Percentiles rank a stretch among this genome's conserved stretches.
Conservation (phyloP, 2,888 invertebrate species). For the Molorchus minor region DNA sequence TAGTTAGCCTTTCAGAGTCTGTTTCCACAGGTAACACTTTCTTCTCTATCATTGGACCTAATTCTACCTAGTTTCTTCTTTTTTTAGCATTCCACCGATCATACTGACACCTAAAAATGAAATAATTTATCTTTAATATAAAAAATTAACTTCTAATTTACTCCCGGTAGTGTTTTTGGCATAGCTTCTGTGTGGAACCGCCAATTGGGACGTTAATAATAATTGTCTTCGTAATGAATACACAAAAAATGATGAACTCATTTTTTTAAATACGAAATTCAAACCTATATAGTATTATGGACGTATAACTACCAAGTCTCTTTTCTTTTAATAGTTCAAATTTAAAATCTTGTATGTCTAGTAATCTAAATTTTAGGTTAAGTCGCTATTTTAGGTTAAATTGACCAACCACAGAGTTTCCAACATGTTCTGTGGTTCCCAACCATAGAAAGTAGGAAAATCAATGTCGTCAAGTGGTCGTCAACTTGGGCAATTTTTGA, state of each 20-base stretch:
- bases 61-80: constrained; percentile 73
- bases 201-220: constrained; percentile 38
- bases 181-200: constrained; percentile 49
- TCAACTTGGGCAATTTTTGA: too few relatives aligned
- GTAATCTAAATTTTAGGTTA: too few relatives aligned
- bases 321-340: too few relatives aligned
- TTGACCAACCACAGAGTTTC: too few relatives aligned
- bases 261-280: constrained; percentile 21
- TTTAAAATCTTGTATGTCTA: too few relatives aligned
- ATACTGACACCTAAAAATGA: constrained; percentile 56
- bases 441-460: too few relatives aligned
- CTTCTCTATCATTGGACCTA: constrained; percentile 73
- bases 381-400: too few relatives aligned
- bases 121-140: constrained; percentile 10
- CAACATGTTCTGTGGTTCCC: too few relatives aligned
- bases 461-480: too few relatives aligned
- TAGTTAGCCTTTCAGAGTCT: constrained; percentile 79
- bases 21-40: constrained; percentile 83
- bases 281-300: too few relatives aligned
- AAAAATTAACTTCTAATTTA: constrained; percentile 35
- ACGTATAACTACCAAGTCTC: too few relatives aligned
- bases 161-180: constrained; percentile 53
- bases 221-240: constrained; percentile 33
- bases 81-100: constrained; percentile 63
- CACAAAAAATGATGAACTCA: constrained; percentile 33